Conservation (phyloP, 2,797 vertebrate species). For the Urosaurus nigricauda region DNA sequence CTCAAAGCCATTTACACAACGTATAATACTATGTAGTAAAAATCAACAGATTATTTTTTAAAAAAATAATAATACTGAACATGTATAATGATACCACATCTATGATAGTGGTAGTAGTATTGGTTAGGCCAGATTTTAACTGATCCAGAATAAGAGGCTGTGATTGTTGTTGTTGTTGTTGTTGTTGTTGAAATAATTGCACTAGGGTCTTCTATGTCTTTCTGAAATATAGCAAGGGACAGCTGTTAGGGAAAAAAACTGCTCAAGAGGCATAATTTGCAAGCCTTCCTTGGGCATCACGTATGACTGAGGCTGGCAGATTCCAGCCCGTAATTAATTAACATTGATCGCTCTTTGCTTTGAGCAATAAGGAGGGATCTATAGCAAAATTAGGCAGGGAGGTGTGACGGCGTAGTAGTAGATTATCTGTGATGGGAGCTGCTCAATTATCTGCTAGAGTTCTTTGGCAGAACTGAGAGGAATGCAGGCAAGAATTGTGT, state of each 20-base stretch:
- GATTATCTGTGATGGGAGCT: constrained; percentile 36
- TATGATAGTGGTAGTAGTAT: neutral
- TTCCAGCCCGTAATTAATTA: constrained; percentile 70
- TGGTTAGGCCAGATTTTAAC: too few relatives aligned
- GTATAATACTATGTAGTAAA: neutral
- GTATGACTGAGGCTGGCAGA: constrained; percentile 38
- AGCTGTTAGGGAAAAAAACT: neutral
- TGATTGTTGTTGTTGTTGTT: too few relatives aligned
- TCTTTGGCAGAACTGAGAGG: constrained; percentile 5
- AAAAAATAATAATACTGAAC: too few relatives aligned
- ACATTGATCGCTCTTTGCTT: constrained; percentile 59
- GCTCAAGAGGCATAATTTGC: constrained; percentile 19
- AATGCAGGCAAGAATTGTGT: neutral
- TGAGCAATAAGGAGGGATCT: constrained; percentile 51
- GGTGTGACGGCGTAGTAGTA: constrained; percentile 51
- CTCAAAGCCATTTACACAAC: neutral
- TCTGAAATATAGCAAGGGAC: neutral
- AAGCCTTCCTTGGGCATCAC: neutral
- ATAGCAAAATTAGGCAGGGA: constrained; percentile 41
- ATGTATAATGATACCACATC: neutral
- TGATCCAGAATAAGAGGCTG: neutral
- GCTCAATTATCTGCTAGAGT: constrained; percentile 17
- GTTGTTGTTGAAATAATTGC: neutral
- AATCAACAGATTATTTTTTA: neutral
- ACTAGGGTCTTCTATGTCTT: neutral